Evolutionary conservation across 2,113 vertebrate species (phyloP).

Genomic region (Mixornis gularis): DNA sequence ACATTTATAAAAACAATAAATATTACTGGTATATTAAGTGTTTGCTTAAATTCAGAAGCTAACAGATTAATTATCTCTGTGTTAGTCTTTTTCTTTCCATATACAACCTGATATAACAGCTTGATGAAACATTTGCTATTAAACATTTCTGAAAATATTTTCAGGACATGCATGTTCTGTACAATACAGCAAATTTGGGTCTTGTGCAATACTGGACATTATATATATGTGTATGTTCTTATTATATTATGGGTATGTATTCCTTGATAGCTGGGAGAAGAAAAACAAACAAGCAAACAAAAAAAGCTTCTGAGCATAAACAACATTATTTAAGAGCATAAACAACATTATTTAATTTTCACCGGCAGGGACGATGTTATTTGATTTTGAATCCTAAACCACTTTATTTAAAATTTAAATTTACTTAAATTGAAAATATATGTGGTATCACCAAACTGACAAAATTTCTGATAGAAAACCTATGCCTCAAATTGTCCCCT

Average conservation of each 20-base stretch:
- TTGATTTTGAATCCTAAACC: neutral
- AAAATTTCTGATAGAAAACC: neutral
- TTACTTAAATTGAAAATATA: neutral
- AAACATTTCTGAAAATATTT: neutral
- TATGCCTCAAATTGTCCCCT: neutral
- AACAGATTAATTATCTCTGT: neutral
- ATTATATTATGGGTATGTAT: neutral
- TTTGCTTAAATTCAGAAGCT: conserved; percentile 5
- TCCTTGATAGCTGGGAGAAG: neutral
- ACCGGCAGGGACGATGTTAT: neutral
- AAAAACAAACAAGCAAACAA: neutral
- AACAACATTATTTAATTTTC: neutral
- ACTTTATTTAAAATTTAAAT: neutral
- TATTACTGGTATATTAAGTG: neutral
- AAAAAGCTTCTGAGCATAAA: neutral
- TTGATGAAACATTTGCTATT: neutral
- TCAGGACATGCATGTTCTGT: neutral
- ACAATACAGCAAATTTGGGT: neutral
- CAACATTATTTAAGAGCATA: neutral
- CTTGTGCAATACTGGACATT: neutral
- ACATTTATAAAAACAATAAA: neutral
- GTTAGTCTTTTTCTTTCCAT: neutral
- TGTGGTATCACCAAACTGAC: neutral
- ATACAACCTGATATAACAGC: neutral
- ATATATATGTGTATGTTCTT: neutral